phyloP scores from a whole-genome alignment of 1,140 invertebrate species.

The Drosophila lacteicornis region DNA sequence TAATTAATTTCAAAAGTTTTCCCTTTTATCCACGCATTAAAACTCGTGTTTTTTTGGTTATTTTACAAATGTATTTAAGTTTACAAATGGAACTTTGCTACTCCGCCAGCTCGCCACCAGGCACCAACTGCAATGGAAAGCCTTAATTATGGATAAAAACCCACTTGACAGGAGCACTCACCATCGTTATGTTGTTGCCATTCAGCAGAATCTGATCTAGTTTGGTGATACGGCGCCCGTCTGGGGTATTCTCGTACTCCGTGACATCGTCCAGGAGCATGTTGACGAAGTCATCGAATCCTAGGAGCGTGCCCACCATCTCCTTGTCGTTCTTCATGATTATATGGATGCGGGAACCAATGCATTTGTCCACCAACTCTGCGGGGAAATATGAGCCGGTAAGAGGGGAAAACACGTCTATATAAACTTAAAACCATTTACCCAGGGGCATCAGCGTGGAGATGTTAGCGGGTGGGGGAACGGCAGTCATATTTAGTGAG shows the following conservation, averaged over 20 bases:
- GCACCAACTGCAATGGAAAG: constrained; percentile 87
- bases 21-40: constrained; percentile 7
- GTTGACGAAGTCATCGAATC: constrained; percentile 99
- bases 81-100: constrained; percentile 47
- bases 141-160: constrained; percentile 19
- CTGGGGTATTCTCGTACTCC: constrained; percentile 97
- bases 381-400: constrained; percentile 32
- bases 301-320: constrained; percentile 98
- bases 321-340: constrained; percentile 99
- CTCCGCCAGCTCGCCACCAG: constrained; percentile 90
- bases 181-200: constrained; percentile 99
- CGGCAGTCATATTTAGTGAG: constrained; percentile 68
- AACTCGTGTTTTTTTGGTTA: constrained; percentile 16
- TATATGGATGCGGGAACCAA: constrained; percentile 99
- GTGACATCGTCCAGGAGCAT: constrained; percentile 97
- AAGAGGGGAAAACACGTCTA: constrained; percentile 1
- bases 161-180: constrained; percentile 79
- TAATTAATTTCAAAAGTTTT: not conserved
- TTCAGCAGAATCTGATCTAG: constrained; percentile 99
- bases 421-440: constrained; percentile 67
- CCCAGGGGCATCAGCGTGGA: constrained; percentile 90
- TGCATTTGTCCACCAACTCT: constrained; percentile 99
- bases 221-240: constrained; percentile 98
- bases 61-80: constrained; percentile 34
- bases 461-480: constrained; percentile 87